Base-by-base conservation (phyloP, 2,113 vertebrate species). In the Rhizomys pruinosus region DNA sequence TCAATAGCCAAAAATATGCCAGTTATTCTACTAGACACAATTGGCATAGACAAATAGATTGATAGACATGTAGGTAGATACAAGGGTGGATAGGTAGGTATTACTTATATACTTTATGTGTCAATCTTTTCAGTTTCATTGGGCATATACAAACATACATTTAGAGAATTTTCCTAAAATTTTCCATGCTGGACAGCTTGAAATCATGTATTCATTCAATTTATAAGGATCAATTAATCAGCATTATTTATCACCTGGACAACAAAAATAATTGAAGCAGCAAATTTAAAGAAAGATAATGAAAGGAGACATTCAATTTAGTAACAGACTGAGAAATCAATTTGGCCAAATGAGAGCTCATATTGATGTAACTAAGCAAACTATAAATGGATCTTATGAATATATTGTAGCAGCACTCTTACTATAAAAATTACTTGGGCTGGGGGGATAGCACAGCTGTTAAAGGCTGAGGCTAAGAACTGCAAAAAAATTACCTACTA, bases 391-490 rank as follows among this genome's bases (percentile, higher is more conserved):
- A 92, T 52, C 42, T 22, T 20, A 63, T 29, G 42, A 90, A 81
- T 69, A 1, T 85, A 57, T 59, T 11, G 52, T 69, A 81, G 7
- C 15, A 91, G 6, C 47, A 52, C 11, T 52, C 6, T 52, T 52
- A 52, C 6, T 52, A 52, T 52, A 94, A 86, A 84, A 87, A 74
- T n/a, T n/a, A n/a, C n/a, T n/a, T n/a, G n/a, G n/a, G n/a, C n/a
- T n/a, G n/a, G n/a, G n/a, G n/a, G n/a, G n/a, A n/a, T n/a, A n/a
- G n/a, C n/a, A n/a, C n/a, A n/a, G n/a, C n/a, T n/a, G n/a, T n/a
- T n/a, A n/a, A n/a, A n/a, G n/a, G n/a, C n/a, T n/a, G n/a, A n/a
- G n/a, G n/a, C n/a, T n/a, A n/a, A n/a, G n/a, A n/a, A n/a, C n/a
- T n/a, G n/a, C n/a, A n/a, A n/a, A 94, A 86, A 84, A 87, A 74